Base-by-base conservation (phyloP, 1,140 invertebrate species). In the Portunus trituberculatus region DNA sequence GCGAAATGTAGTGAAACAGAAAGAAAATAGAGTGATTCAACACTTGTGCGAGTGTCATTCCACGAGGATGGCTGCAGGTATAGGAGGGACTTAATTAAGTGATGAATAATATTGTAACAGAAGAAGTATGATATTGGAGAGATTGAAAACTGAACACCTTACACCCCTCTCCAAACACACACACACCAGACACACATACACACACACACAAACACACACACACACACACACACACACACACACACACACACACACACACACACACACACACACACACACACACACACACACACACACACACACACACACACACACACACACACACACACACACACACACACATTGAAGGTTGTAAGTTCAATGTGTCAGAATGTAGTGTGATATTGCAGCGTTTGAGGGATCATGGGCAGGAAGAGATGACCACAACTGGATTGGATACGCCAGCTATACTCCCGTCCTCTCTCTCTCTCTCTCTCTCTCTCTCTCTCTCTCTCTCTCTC, bases 391-490 rank as follows among this genome's bases (percentile, higher is more conserved):
- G 3, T 59, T 59, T 59, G 52, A 10, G 52, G 52, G 16, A 59
- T 59, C 8, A 20, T 59, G 16, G 52, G 52, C 0, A 59, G 52
- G 52, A 76, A 59, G 52, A 10, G 20, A 76, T 76, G 67, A 76
- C 67, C 67, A 76, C 67, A 76, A 12, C 67, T 20, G 8, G 67
- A 20, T 25, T n/a, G 67, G 20, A n/a, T 25, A 76, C 67, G 67
- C 20, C 67, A 76, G 4, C 87, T 14, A 14, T 14, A 31, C 46
- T 48, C 46, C n/a, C 28, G 1, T n/a, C 25, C 46, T 48, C 28
- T 39, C 87, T 88, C 87, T 39, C 87, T 88, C 86, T 25, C 59
- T 76, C 59, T 25, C 20, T 88, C 86, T 31, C 31, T 88, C 87
- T 39, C 31, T 88, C 87, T 39, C 31, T 39, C 87, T 88, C 31